phyloP scores from a whole-genome alignment of 64 coral and sea anemone species.

The Orbicella faveolata region DNA sequence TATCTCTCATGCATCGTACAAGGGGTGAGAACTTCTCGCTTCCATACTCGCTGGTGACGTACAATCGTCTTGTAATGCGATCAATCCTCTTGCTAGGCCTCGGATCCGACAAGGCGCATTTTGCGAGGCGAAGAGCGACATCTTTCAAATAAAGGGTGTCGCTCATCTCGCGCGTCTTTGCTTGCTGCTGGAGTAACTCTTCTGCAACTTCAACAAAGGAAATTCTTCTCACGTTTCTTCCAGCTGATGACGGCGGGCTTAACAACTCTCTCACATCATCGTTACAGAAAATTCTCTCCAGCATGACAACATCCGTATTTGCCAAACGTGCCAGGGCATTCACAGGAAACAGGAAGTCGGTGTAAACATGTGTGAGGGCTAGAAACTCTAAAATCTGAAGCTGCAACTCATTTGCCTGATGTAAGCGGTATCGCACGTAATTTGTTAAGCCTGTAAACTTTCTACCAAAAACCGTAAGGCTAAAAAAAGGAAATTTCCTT shows the following conservation, averaged over 20 bases:
- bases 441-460: conserved; percentile 41
- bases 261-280: conserved; percentile 67
- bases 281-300: conserved; percentile 70
- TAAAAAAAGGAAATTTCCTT: conserved; percentile 70
- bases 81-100: conserved; percentile 55
- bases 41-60: conserved; percentile 84
- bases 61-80: conserved; percentile 77
- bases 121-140: conserved; percentile 61
- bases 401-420: conserved; percentile 60
- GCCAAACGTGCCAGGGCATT: conserved; percentile 52
- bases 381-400: conserved; percentile 61
- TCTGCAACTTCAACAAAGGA: conserved; percentile 85
- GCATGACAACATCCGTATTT: conserved; percentile 40
- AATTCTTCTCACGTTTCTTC: conserved; percentile 59
- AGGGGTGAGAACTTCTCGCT: conserved; percentile 84
- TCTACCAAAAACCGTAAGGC: conserved; percentile 70
- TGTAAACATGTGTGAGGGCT: conserved; percentile 66
- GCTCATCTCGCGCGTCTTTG: not conserved
- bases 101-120: conserved; percentile 51
- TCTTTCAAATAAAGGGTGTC: conserved; percentile 54
- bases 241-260: conserved; percentile 46
- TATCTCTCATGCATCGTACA: conserved; percentile 59
- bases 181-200: conserved; percentile 63
- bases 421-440: conserved; percentile 62
- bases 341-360: conserved; percentile 69